Evolutionary conservation across 1,140 invertebrate species (phyloP).

Genomic region (Amyelois transitella): DNA sequence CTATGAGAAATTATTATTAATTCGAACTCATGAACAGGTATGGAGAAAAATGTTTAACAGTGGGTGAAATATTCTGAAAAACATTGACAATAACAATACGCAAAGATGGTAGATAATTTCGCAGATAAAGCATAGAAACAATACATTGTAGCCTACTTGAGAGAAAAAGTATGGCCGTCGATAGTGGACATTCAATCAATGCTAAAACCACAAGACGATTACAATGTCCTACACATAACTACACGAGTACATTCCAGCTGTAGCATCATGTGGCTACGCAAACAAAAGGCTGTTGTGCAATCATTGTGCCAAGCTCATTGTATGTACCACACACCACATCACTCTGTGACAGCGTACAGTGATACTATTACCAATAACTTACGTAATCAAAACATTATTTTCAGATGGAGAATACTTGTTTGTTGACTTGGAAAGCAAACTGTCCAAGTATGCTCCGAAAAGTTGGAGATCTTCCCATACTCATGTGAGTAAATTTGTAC

Average conservation of each 20-base stretch:
- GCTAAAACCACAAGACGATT: too few relatives aligned
- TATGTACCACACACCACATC: constrained; percentile 8
- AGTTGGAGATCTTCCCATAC: constrained; percentile 94
- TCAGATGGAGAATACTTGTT: constrained; percentile 96
- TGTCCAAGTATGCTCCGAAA: constrained; percentile 96
- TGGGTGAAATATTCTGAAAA: too few relatives aligned
- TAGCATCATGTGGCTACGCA: constrained; percentile 22
- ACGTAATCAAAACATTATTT: constrained; percentile 50
- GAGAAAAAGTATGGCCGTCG: too few relatives aligned
- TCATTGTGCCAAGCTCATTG: constrained; percentile 11
- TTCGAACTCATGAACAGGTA: too few relatives aligned
- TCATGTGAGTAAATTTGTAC: constrained; percentile 80
- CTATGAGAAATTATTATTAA: too few relatives aligned
- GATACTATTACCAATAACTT: not conserved
- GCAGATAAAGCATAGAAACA: too few relatives aligned
- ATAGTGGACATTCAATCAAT: too few relatives aligned
- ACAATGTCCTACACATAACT: not conserved
- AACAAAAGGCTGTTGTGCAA: constrained; percentile 25
- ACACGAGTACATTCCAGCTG: constrained; percentile 12
- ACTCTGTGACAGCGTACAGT: constrained; percentile 11
- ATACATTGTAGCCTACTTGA: too few relatives aligned
- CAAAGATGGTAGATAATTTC: too few relatives aligned
- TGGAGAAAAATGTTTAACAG: too few relatives aligned
- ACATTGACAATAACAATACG: too few relatives aligned
- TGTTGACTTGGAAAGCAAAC: constrained; percentile 93